phyloP scores from a whole-genome alignment of 2,113 vertebrate species.

The Pollachius pollachius region DNA sequence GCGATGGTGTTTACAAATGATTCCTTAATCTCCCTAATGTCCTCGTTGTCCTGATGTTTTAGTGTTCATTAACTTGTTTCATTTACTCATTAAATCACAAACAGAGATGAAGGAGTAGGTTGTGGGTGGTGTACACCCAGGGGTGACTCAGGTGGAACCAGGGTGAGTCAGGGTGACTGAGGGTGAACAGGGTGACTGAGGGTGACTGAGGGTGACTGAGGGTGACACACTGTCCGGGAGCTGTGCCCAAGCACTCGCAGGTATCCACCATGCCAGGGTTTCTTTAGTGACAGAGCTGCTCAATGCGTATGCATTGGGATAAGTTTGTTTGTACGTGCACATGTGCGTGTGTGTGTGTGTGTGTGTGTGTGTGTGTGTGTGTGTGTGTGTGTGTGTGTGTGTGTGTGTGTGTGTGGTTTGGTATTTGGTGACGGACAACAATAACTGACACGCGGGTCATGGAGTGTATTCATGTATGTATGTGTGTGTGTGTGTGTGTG shows the following conservation, averaged over 20 bases:
- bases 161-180: neutral
- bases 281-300: neutral
- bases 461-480: conserved; percentile 29
- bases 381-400: neutral
- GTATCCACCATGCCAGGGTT: neutral
- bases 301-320: neutral
- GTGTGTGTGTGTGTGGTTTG: neutral
- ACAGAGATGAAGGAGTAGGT: conserved; percentile 14
- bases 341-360: neutral
- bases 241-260: neutral
- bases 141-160: too few species aligned
- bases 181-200: neutral
- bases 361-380: neutral
- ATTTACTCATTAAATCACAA: conserved; percentile 36
- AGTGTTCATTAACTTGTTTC: conserved; percentile 47
- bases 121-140: neutral
- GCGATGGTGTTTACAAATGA: conserved; percentile 44
- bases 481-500: neutral
- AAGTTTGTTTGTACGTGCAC: neutral
- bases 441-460: conserved; percentile 49
- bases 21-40: conserved; percentile 43
- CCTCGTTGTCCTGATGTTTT: conserved; percentile 31
- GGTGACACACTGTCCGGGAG: neutral
- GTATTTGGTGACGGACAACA: conserved; percentile 31
- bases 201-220: too few species aligned